phyloP scores from a whole-genome alignment of 30 jellyfish, hydroid and myxozoan genomes.

The Pelagia noctiluca region DNA sequence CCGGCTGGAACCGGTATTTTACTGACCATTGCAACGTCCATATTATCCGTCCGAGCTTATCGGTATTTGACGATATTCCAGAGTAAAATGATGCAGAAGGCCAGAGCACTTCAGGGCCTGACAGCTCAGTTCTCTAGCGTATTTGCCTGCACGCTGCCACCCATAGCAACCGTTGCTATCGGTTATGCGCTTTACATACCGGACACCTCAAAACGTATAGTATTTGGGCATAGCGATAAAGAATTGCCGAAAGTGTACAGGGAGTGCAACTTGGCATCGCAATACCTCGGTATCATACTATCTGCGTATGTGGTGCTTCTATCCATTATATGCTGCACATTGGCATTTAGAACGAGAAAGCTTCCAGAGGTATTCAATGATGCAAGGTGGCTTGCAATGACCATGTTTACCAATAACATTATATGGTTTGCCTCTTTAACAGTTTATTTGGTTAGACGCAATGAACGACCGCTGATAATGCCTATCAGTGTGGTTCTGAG shows the following conservation, averaged over 20 bases:
- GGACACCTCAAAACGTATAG: constrained; percentile 49
- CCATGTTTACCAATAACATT: constrained; percentile 74
- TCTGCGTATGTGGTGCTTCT: constrained; percentile 55
- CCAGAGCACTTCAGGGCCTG: constrained; percentile 58
- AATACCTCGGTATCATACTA: constrained; percentile 20
- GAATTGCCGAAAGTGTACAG: constrained; percentile 37
- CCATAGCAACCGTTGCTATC: constrained; percentile 38
- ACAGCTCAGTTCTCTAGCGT: constrained; percentile 66
- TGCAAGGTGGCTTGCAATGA: constrained; percentile 83
- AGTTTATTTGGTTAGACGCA: constrained; percentile 33
- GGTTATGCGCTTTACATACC: constrained; percentile 46
- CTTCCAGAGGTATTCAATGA: constrained; percentile 87
- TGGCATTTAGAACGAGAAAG: constrained; percentile 88
- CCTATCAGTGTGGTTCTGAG: constrained; percentile 27
- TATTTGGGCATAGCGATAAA: constrained; percentile 16
- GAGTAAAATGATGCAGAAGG: constrained; percentile 52
- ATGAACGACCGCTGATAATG: constrained; percentile 62
- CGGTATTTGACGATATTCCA: constrained; percentile 76
- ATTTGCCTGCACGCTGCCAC: constrained; percentile 46
- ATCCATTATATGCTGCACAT: constrained; percentile 74
- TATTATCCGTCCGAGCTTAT: constrained; percentile 76
- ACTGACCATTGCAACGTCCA: constrained; percentile 66
- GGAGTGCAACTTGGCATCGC: constrained; percentile 51
- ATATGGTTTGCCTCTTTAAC: constrained; percentile 70
- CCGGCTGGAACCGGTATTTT: constrained; percentile 63